These are phyloP conservation scores for Chamaetylas fuelleborni DNA, from an alignment of 2,113 vertebrate species.

Conservation along the genomic window DNA sequence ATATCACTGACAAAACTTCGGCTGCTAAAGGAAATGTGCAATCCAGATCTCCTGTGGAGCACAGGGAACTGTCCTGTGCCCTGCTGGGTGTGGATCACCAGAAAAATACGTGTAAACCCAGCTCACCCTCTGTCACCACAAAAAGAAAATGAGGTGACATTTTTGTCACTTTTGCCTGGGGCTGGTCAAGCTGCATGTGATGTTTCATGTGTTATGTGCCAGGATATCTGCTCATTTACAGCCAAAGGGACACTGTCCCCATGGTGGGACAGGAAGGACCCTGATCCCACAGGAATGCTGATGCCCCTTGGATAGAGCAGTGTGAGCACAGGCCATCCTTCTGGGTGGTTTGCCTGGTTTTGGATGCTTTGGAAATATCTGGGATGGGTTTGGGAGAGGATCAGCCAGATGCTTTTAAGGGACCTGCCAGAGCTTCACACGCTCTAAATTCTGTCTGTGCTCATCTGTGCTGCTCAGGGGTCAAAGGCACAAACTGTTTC, in stretches of 20 bases:
- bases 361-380: neutral
- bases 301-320: neutral
- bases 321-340: neutral
- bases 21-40: neutral
- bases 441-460: neutral
- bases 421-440: neutral
- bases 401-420: neutral
- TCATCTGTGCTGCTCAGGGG: neutral
- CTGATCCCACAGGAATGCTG: neutral
- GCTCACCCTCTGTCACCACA: neutral
- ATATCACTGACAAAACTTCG: neutral
- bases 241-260: neutral
- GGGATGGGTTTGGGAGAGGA: neutral
- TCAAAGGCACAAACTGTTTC: neutral
- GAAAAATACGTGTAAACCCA: rapidly evolving
- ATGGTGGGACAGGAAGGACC: neutral
- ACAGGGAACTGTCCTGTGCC: neutral
- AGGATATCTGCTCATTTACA: rapidly evolving
- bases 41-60: neutral
- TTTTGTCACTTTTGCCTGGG: neutral
- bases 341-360: neutral
- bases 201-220: neutral
- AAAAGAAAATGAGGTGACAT: neutral
- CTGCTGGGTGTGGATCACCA: no score
- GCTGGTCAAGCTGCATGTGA: neutral